A percentile compares a stretch with the other conserved stretches of the same genome.
Conservation (phyloP, 2,888 invertebrate genomes). For the Lasioglossum marginatum region DNA sequence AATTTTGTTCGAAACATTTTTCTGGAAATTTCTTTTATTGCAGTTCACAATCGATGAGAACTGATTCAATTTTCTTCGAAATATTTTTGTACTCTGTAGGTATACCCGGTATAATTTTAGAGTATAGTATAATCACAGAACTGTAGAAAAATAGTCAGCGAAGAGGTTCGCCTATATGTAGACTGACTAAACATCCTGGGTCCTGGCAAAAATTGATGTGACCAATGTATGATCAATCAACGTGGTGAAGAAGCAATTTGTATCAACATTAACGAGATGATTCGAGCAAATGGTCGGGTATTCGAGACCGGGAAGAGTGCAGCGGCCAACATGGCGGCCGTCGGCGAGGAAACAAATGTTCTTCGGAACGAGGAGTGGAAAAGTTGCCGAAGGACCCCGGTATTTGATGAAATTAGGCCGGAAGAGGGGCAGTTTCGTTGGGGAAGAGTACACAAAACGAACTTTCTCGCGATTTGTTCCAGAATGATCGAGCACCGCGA, state of each 20-base stretch:
- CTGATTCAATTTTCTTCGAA: neutral
- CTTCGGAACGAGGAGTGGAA: neutral
- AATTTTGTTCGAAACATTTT: too few relatives aligned
- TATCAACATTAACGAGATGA: neutral
- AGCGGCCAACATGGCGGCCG: neutral
- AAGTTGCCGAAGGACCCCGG: neutral
- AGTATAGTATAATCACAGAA: too few relatives aligned
- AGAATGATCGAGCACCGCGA: constrained; percentile 56
- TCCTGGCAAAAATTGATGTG: neutral
- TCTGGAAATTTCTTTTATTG: too few relatives aligned
- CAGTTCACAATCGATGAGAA: too few relatives aligned
- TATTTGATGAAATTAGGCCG: neutral
- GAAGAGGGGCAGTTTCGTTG: neutral
- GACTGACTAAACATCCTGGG: neutral
- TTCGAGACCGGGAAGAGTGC: neutral
- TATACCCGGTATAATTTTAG: too few relatives aligned
- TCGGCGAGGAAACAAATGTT: neutral
- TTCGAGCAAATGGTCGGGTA: neutral
- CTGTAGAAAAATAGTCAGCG: too few relatives aligned
- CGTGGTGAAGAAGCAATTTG: neutral
- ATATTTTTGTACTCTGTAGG: neutral
- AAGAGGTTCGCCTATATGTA: too few relatives aligned
- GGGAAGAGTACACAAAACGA: neutral
- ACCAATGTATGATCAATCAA: neutral
- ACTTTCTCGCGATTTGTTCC: constrained; percentile 39